Percentiles rank a stretch among this genome's conserved stretches.
These are phyloP conservation scores for Natator depressus DNA, from an alignment of 2,113 vertebrate species.

Conservation along the genomic window DNA sequence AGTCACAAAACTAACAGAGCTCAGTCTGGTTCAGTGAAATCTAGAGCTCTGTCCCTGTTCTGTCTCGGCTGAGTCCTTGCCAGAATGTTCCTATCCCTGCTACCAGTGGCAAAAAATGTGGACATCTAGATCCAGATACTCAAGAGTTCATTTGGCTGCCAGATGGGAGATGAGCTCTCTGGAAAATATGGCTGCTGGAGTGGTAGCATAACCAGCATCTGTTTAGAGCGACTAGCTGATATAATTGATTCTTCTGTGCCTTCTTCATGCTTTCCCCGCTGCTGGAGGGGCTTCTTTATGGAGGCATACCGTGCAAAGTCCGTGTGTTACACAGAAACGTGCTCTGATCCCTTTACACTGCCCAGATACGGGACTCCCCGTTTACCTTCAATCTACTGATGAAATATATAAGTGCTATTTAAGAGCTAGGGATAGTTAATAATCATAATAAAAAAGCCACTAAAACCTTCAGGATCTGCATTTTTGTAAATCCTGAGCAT, in stretches of 20 bases:
- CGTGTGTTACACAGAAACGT: neutral
- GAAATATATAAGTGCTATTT: accelerated
- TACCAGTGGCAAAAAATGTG: neutral
- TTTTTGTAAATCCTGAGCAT: neutral
- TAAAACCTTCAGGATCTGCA: accelerated
- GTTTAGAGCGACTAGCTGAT: neutral
- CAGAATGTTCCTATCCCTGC: too few relatives aligned
- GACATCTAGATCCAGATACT: neutral
- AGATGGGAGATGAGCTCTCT: neutral
- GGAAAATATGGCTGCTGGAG: neutral
- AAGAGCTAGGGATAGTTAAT: neutral
- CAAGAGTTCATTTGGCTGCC: neutral
- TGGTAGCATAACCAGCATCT: neutral
- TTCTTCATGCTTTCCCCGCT: neutral
- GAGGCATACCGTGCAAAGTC: accelerated
- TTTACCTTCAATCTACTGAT: neutral
- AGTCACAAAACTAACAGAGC: too few relatives aligned
- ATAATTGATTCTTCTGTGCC: accelerated
- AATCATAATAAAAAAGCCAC: accelerated
- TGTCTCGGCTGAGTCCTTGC: too few relatives aligned
- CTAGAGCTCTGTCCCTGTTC: too few relatives aligned
- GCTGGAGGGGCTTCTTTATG: accelerated
- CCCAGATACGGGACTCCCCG: neutral
- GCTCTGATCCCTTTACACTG: neutral
- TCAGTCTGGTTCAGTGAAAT: too few relatives aligned